Evolutionary conservation across 2,113 vertebrate species (phyloP).

Genomic region (Cavia porcellus): DNA sequence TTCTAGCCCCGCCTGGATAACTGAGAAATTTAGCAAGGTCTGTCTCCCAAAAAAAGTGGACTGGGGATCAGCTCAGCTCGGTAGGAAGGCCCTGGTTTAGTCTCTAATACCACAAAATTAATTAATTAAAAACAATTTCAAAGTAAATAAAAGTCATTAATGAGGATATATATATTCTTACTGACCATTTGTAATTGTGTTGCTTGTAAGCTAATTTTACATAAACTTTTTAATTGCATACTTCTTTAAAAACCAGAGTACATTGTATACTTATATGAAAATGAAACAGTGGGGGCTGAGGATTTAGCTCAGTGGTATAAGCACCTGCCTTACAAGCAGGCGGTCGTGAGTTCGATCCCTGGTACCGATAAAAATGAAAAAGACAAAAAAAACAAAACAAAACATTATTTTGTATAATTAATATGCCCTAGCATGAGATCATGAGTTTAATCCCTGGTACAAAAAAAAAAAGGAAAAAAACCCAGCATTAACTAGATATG

Average conservation of each 20-base stretch:
- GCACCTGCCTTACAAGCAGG: too few relatives aligned
- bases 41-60: not conserved
- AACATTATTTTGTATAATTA: not conserved
- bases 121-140: not conserved
- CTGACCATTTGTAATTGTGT: conserved; percentile 51
- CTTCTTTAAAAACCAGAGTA: not conserved
- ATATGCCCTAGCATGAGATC: not conserved
- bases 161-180: conserved; percentile 22
- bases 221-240: conserved; percentile 44
- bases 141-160: not conserved
- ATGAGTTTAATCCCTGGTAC: too few relatives aligned
- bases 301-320: too few relatives aligned
- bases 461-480: not conserved
- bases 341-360: too few relatives aligned
- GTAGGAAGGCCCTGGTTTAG: not conserved
- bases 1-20: not conserved
- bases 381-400: too few relatives aligned
- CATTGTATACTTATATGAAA: not conserved
- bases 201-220: not conserved
- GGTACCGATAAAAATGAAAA: too few relatives aligned
- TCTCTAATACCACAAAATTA: not conserved
- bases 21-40: not conserved
- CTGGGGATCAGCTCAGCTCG: not conserved
- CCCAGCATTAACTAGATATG: not conserved
- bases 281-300: not conserved